Conservation (phyloP, 2,888 invertebrate species). For the Scotopteryx bipunctaria region DNA sequence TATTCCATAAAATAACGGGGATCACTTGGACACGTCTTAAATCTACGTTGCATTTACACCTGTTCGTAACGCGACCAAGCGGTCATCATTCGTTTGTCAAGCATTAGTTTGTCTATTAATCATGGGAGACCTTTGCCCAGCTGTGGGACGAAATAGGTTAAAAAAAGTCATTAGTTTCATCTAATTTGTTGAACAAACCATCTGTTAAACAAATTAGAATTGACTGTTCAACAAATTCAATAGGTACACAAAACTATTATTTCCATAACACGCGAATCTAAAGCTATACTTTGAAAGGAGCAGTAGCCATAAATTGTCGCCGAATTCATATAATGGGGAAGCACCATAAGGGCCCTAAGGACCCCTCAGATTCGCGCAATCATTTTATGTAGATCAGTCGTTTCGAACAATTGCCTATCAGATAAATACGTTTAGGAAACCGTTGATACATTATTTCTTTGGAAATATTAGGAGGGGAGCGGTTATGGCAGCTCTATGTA, state of each 20-base stretch:
- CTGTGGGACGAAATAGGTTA: too few species aligned
- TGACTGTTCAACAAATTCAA: too few species aligned
- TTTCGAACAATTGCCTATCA: constrained; percentile 24
- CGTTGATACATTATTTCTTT: constrained; percentile 14
- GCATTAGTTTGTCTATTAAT: too few species aligned
- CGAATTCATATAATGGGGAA: constrained; percentile 11
- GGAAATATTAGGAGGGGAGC: constrained; percentile 20
- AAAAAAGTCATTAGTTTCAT: too few species aligned
- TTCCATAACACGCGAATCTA: neutral
- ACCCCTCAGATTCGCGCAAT: constrained; percentile 18
- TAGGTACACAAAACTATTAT: neutral
- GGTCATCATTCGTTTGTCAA: too few species aligned
- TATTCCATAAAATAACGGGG: too few species aligned
- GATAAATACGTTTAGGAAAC: constrained; percentile 21
- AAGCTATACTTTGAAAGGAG: constrained; percentile 9
- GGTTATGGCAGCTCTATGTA: constrained; percentile 6
- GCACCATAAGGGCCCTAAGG: constrained; percentile 2
- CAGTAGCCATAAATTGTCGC: constrained; percentile 21
- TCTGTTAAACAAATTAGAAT: too few species aligned
- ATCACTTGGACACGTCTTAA: too few species aligned
- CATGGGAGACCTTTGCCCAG: too few species aligned
- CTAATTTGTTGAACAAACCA: too few species aligned
- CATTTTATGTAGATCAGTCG: constrained; percentile 25
- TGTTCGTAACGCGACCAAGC: too few species aligned
- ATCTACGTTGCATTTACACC: too few species aligned